Conservation (phyloP, 1,140 invertebrate species). For the Mya arenaria region DNA sequence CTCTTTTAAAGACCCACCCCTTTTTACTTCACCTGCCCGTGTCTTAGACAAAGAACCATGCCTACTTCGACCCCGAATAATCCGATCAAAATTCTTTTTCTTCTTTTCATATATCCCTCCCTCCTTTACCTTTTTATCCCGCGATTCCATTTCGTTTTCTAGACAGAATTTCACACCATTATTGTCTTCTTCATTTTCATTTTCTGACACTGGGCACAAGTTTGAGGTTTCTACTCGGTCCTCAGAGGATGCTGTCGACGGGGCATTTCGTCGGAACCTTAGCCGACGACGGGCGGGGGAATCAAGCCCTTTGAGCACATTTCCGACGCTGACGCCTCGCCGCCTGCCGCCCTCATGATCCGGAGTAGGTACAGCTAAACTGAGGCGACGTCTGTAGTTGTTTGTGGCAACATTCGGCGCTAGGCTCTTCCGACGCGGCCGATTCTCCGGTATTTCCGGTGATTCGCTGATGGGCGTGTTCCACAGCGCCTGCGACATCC, state of each 20-base stretch:
- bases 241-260: slow-evolving; percentile 23
- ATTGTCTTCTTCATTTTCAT: slow-evolving; percentile 3
- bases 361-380: slow-evolving; percentile 60
- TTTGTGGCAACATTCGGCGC: slow-evolving; percentile 43
- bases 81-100: no score
- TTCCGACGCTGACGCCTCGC: slow-evolving; percentile 13
- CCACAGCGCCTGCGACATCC: slow-evolving; percentile 61
- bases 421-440: slow-evolving; percentile 31
- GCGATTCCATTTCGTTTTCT: no score
- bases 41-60: no score
- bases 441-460: slow-evolving; percentile 9
- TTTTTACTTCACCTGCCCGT: no score
- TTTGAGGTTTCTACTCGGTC: slow-evolving; percentile 14
- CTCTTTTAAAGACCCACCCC: no score
- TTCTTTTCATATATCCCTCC: no score
- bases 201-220: background rate
- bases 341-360: slow-evolving; percentile 20
- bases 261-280: slow-evolving; percentile 29
- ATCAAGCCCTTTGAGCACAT: slow-evolving; percentile 39
- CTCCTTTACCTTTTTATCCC: no score
- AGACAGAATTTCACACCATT: no score
- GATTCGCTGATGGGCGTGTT: slow-evolving; percentile 43
- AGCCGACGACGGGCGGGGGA: slow-evolving; percentile 27
- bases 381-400: slow-evolving; percentile 62
- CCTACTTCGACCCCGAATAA: no score